Conservation (phyloP, 2,113 vertebrate genomes). For the Thunnus thynnus region DNA sequence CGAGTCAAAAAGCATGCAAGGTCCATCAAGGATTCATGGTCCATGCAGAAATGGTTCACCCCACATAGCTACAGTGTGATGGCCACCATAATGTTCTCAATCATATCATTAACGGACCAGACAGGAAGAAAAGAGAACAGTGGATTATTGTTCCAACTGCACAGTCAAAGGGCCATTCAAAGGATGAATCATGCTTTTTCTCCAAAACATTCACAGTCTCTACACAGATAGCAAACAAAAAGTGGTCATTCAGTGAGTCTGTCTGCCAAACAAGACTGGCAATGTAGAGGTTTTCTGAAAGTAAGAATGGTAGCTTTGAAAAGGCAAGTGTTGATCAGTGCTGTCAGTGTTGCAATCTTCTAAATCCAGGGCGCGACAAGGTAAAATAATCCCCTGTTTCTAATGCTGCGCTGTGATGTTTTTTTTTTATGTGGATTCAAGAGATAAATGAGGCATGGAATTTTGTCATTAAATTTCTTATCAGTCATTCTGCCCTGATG, state of each 20-base stretch:
- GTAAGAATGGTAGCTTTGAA: slow-evolving; percentile 34
- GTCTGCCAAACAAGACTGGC: slow-evolving; percentile 30
- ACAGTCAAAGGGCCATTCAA: slow-evolving; percentile 58
- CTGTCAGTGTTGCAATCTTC: slow-evolving; percentile 49
- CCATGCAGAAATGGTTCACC: slow-evolving; percentile 12
- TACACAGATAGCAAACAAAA: slow-evolving; percentile 39
- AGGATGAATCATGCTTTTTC: slow-evolving; percentile 58
- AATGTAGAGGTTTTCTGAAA: slow-evolving; percentile 6
- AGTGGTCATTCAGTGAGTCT: slow-evolving; percentile 39
- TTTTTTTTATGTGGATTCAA: slow-evolving; percentile 23
- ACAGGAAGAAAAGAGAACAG: slow-evolving; percentile 30
- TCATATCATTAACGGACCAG: slow-evolving; percentile 41
- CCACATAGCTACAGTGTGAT: slow-evolving; percentile 18
- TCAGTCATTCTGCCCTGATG: slow-evolving; percentile 27
- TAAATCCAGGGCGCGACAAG: slow-evolving; percentile 42
- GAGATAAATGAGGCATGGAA: slow-evolving; percentile 53
- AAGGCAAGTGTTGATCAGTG: slow-evolving; percentile 23
- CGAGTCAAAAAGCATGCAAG: slow-evolving; percentile 8
- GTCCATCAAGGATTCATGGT: slow-evolving; percentile 19
- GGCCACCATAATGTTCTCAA: slow-evolving; percentile 19
- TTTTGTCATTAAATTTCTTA: slow-evolving; percentile 54
- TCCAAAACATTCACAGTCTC: slow-evolving; percentile 43
- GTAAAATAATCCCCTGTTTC: slow-evolving; percentile 57
- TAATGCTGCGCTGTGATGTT: slow-evolving; percentile 43
- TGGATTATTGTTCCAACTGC: slow-evolving; percentile 55